phyloP scores from a whole-genome alignment of 2,888 invertebrate genomes.

The Hemaris fuciformis region DNA sequence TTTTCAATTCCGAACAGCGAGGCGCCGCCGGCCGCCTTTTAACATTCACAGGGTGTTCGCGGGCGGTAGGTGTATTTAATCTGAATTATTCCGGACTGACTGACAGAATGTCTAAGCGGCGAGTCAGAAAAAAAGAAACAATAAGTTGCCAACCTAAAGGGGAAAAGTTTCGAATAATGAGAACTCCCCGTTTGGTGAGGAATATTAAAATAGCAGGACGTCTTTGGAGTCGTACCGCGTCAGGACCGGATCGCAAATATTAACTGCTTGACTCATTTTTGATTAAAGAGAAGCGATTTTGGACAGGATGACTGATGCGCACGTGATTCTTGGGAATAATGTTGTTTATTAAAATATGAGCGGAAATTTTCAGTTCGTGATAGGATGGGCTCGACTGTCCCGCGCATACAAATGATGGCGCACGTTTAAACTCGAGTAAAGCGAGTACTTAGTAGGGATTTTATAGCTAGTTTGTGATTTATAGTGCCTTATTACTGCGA shows the following conservation, averaged over 20 bases:
- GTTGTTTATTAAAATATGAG: conserved; percentile 68
- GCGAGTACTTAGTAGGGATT: conserved; percentile 53
- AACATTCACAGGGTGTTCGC: conserved; percentile 61
- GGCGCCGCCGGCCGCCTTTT: conserved; percentile 49
- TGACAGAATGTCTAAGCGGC: conserved; percentile 72
- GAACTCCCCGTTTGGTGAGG: conserved; percentile 56
- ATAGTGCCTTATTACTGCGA: conserved; percentile 49
- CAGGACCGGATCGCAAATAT: conserved; percentile 59
- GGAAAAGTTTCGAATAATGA: conserved; percentile 60
- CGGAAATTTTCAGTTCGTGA: conserved; percentile 75
- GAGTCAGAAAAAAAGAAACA: conserved; percentile 54
- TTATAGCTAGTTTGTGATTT: conserved; percentile 56
- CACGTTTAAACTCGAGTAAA: conserved; percentile 67
- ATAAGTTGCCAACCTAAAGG: conserved; percentile 58
- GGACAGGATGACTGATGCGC: conserved; percentile 69
- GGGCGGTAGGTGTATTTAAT: conserved; percentile 76
- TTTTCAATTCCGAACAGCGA: conserved; percentile 67
- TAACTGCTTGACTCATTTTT: conserved; percentile 63
- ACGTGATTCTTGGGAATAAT: conserved; percentile 67
- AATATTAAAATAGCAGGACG: conserved; percentile 69
- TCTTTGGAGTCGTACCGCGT: conserved; percentile 52
- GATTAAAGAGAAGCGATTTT: conserved; percentile 74
- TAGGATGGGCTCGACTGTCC: conserved; percentile 61
- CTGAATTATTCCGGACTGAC: conserved; percentile 74
- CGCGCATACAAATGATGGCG: conserved; percentile 67